Evolutionary conservation across 2,888 invertebrate genomes (phyloP).

Genomic region (Drosophila macrospina): DNA sequence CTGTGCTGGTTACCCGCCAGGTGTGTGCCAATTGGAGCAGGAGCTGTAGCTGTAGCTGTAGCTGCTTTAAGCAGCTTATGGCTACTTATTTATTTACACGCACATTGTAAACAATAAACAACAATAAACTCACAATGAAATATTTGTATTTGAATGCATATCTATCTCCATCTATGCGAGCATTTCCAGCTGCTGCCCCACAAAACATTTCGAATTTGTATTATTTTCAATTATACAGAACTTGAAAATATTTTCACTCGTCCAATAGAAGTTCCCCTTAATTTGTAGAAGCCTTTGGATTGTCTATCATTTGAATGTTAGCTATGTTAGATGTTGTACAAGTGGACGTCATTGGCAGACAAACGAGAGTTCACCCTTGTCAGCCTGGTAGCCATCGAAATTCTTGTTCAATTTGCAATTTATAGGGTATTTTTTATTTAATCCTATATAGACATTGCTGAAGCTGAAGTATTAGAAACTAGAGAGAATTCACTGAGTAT

Average conservation of each 20-base stretch:
- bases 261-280: slow-evolving; percentile 63
- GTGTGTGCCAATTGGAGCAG: slow-evolving; percentile 45
- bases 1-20: slow-evolving; percentile 54
- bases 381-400: too few species aligned
- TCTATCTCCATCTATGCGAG: slow-evolving; percentile 4
- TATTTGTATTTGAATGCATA: slow-evolving; percentile 10
- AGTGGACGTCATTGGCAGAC: slow-evolving; percentile 43
- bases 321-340: background rate
- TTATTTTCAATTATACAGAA: slow-evolving; percentile 3
- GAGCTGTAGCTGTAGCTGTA: slow-evolving; percentile 6
- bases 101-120: slow-evolving; percentile 20
- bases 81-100: slow-evolving; percentile 24
- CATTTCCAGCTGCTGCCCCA: slow-evolving; percentile 9
- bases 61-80: slow-evolving; percentile 10
- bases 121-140: slow-evolving; percentile 31
- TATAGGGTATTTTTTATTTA: too few species aligned
- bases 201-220: slow-evolving; percentile 11
- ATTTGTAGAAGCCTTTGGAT: background rate
- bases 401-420: too few species aligned
- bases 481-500: too few species aligned
- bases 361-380: slow-evolving; percentile 47
- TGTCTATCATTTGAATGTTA: slow-evolving; percentile 25
- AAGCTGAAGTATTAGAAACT: too few species aligned
- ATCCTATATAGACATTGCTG: too few species aligned
- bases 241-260: slow-evolving; percentile 52